These are phyloP conservation scores for Platalea minor DNA, from an alignment of 2,797 vertebrate genomes.

Conservation along the genomic window DNA sequence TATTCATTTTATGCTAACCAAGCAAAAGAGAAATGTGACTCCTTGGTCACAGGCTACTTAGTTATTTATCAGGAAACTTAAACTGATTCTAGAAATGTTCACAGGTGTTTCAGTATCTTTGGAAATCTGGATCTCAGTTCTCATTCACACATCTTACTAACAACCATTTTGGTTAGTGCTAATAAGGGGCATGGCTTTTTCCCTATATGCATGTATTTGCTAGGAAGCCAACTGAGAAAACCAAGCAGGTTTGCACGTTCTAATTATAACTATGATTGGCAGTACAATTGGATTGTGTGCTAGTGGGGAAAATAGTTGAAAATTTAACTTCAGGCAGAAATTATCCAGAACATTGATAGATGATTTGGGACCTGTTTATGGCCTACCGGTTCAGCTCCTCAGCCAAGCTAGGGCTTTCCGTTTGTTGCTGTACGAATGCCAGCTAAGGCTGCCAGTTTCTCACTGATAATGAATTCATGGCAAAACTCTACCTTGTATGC, in stretches of 20 bases:
- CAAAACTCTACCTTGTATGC: not conserved
- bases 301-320: not conserved
- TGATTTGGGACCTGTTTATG: not conserved
- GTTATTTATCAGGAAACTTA: not conserved
- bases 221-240: not conserved
- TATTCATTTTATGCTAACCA: not conserved
- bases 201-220: not conserved
- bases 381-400: not conserved
- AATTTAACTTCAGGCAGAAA: not conserved
- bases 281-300: not conserved
- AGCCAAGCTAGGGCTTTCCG: not conserved
- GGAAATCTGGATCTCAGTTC: not conserved
- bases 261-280: not conserved
- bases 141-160: not conserved
- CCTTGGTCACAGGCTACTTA: not conserved
- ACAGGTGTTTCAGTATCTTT: not conserved
- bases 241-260: not conserved
- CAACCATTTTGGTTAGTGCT: not conserved
- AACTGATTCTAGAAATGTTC: not conserved
- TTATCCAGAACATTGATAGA: not conserved
- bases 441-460: not conserved
- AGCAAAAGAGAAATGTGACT: not conserved
- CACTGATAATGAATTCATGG: not conserved
- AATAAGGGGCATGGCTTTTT: not conserved
- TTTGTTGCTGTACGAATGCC: not conserved